phyloP scores from a whole-genome alignment of 2,797 vertebrate species.

The Silurus aristotelis region DNA sequence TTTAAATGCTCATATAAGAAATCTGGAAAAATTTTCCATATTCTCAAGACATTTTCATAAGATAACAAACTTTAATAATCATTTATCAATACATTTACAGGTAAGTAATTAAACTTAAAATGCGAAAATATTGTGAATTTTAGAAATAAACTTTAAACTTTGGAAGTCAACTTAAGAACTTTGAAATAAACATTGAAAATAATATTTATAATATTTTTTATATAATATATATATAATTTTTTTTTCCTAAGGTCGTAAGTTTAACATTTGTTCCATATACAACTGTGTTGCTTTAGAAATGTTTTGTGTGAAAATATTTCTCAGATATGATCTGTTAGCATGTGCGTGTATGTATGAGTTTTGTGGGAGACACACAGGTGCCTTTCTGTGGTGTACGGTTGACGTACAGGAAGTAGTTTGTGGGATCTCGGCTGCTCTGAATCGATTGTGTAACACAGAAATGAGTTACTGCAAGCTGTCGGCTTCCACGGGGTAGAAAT shows the following conservation, averaged over 20 bases:
- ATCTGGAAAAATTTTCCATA: not conserved
- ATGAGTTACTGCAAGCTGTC: not conserved
- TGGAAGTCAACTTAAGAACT: not conserved
- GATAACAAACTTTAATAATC: not conserved
- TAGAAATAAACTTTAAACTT: not conserved
- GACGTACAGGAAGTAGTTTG: conserved; percentile 61
- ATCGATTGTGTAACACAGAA: not conserved
- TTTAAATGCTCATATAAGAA: not conserved
- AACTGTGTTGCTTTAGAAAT: not conserved
- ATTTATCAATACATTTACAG: too few relatives aligned
- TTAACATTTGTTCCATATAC: not conserved
- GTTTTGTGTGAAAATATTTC: not conserved
- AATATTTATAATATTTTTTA: too few relatives aligned
- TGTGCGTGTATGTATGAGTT: not conserved
- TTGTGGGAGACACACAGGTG: conserved; percentile 64
- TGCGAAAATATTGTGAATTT: not conserved
- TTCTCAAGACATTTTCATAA: not conserved
- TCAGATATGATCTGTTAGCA: not conserved
- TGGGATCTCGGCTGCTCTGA: conserved; percentile 22
- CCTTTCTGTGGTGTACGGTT: conserved; percentile 51
- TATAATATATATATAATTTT: too few relatives aligned
- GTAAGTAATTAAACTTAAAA: not conserved
- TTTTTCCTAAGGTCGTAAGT: not conserved
- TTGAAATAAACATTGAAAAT: too few relatives aligned
- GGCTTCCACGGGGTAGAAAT: not conserved